Percentiles rank a stretch among this genome's conserved stretches.
These are phyloP conservation scores for Nymphalis io DNA, from an alignment of 1,140 invertebrate species.

Conservation along the genomic window DNA sequence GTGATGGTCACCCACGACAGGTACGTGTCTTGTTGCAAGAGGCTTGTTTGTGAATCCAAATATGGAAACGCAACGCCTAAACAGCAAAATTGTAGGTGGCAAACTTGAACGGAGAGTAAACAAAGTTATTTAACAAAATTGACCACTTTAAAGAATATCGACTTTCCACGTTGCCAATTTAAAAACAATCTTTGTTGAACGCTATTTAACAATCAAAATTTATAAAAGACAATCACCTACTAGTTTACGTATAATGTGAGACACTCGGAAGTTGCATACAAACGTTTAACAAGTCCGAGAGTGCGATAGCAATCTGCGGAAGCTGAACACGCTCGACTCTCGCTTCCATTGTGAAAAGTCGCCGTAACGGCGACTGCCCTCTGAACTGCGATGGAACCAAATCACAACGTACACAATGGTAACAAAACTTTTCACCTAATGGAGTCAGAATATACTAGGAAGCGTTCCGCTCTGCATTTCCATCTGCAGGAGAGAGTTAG, in stretches of 20 bases:
- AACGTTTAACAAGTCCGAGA: constrained; percentile 28
- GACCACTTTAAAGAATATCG: not conserved
- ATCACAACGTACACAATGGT: constrained; percentile 55
- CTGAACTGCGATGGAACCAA: constrained; percentile 60
- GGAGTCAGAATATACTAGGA: constrained; percentile 55
- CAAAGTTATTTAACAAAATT: constrained; percentile 6
- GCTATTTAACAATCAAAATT: too few species aligned
- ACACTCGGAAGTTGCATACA: constrained; percentile 27
- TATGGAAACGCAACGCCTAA: constrained; percentile 35
- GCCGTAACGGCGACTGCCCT: constrained; percentile 66
- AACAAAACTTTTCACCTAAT: constrained; percentile 50
- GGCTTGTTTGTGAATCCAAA: constrained; percentile 41
- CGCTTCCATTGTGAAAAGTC: constrained; percentile 65
- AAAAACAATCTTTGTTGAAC: not conserved
- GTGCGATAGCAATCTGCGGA: constrained; percentile 64
- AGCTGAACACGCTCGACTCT: constrained; percentile 60
- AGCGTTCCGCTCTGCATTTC: constrained; percentile 77
- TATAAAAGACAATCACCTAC: not conserved
- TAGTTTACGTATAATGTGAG: constrained; percentile 4
- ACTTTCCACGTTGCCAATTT: not conserved
- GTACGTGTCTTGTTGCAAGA: constrained; percentile 54
- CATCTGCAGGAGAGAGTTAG: constrained; percentile 68
- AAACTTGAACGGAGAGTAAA: constrained; percentile 13
- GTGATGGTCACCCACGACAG: constrained; percentile 57
- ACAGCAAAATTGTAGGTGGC: constrained; percentile 34